Conservation (phyloP, 2,113 vertebrate species). For the Cololabis saira region DNA sequence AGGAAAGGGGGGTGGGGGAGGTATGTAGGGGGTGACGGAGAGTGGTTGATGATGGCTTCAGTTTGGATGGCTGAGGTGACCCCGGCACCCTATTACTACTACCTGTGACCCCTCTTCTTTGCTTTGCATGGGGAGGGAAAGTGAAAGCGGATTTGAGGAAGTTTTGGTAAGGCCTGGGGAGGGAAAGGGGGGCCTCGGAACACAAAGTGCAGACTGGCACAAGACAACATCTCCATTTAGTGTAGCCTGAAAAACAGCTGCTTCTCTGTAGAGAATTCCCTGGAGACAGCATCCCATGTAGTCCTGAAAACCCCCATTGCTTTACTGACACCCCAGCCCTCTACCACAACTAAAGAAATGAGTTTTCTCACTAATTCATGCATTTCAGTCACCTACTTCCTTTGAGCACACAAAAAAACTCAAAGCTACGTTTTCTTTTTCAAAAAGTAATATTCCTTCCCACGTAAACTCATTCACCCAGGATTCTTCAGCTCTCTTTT, state of each 20-base stretch:
- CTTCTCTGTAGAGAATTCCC: too few relatives aligned
- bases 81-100: not conserved
- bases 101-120: conserved; percentile 14
- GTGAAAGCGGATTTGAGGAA: conserved; percentile 34
- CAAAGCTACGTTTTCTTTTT: too few relatives aligned
- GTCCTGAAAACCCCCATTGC: too few relatives aligned
- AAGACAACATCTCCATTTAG: conserved; percentile 70
- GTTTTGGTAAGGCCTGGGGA: conserved; percentile 2
- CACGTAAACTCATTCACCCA: conserved; percentile 1
- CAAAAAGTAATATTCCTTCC: not conserved
- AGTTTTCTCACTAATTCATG: too few relatives aligned
- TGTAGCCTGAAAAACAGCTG: too few relatives aligned
- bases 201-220: conserved; percentile 1
- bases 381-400: too few relatives aligned
- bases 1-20: conserved; percentile 51
- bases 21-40: conserved; percentile 29
- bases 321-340: too few relatives aligned
- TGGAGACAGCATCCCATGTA: too few relatives aligned
- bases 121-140: conserved; percentile 33
- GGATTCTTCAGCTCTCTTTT: conserved; percentile 3
- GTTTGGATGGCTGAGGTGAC: conserved; percentile 32
- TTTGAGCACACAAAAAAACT: too few relatives aligned
- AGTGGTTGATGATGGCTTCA: conserved; percentile 56
- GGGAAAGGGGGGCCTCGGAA: conserved; percentile 25
- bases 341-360: too few relatives aligned